Base-by-base conservation (phyloP, 2,797 vertebrate genomes). In the Nyctalus aviator region DNA sequence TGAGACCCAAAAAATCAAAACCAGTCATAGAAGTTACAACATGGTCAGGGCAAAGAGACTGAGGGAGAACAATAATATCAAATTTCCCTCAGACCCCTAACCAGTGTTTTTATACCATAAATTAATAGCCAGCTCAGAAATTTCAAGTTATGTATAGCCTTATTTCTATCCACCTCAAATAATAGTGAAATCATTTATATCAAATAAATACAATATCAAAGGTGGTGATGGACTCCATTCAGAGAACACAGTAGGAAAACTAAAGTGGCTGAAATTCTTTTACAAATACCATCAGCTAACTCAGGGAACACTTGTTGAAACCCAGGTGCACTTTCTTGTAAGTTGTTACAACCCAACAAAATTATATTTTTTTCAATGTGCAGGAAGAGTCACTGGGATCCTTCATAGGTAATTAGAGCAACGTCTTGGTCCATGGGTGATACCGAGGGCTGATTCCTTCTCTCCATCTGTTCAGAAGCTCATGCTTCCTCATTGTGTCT, bases 1-100 rank as follows among this genome's bases (percentile, higher is more conserved):
- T 85, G 82, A 82, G 21, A 18, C 3, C 35, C n/a, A 48, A 37
- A 68, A 85, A 88, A 79, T 90, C 14, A 88, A 85, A 94, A 68
- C 21, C 23, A 69, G 3, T 27, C 37, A 0, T 53, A 55, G 77
- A 23, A 86, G 32, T 53, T 64, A 76, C 0, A 10, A 37, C 41
- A 69, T 32, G 25, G 6, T 72, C 46, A 84, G 20, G 13, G 53
- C 59, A 92, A 73, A 82, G 2, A 46, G 53, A 55, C 0, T 53
- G 71, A n/a, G 12, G 37, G 2, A 44, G 10, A 77, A 12, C 2
- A 57, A 3, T 25, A 27, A 37, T 3, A 14, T 66, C 53, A 12
- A 8, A 79, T 41, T 78, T 35, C 55, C 57, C 21, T 50, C 6
- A 1, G 48, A 6, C 50, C 20, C 35, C n/a, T 57, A 14, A 23